A percentile compares a stretch with the other conserved stretches of the same genome.
These are phyloP conservation scores for Diachasmimorpha longicaudata DNA, from an alignment of 1,140 invertebrate species.

Conservation along the genomic window DNA sequence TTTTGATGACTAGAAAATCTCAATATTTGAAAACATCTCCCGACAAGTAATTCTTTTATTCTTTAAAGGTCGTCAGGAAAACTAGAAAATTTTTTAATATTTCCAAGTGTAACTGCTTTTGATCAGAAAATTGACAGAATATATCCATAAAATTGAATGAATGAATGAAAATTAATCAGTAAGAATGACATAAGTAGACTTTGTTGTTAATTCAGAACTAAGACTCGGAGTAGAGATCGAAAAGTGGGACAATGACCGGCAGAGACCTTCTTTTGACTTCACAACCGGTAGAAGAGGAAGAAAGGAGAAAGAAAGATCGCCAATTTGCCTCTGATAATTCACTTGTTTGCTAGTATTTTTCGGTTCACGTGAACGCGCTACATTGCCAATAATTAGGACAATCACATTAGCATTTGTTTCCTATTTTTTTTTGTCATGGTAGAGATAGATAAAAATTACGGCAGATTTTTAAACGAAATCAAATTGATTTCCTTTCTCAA, in stretches of 20 bases:
- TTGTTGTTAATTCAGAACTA: not conserved
- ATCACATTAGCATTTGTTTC: not conserved
- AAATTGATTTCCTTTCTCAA: no score
- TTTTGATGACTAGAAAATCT: no score
- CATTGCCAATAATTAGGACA: not conserved
- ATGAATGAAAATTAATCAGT: not conserved
- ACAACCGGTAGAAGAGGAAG: slow-evolving; percentile 32
- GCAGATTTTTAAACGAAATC: no score
- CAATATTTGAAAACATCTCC: no score
- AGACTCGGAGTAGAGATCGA: slow-evolving; percentile 18
- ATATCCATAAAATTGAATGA: not conserved
- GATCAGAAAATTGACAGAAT: no score
- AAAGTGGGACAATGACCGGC: slow-evolving; percentile 62
- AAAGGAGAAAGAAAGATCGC: slow-evolving; percentile 30
- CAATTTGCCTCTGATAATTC: slow-evolving; percentile 51
- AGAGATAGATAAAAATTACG: no score
- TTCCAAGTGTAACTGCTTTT: no score
- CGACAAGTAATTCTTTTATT: no score
- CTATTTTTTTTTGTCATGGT: no score
- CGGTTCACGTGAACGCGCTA: slow-evolving; percentile 47
- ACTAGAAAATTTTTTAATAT: no score
- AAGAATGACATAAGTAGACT: not conserved
- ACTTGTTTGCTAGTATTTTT: slow-evolving; percentile 52
- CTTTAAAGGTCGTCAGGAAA: no score
- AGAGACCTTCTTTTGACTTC: slow-evolving; percentile 61